These are phyloP conservation scores for Drosophila prosaltans DNA, from an alignment of 1,140 invertebrate species.

Conservation along the genomic window DNA sequence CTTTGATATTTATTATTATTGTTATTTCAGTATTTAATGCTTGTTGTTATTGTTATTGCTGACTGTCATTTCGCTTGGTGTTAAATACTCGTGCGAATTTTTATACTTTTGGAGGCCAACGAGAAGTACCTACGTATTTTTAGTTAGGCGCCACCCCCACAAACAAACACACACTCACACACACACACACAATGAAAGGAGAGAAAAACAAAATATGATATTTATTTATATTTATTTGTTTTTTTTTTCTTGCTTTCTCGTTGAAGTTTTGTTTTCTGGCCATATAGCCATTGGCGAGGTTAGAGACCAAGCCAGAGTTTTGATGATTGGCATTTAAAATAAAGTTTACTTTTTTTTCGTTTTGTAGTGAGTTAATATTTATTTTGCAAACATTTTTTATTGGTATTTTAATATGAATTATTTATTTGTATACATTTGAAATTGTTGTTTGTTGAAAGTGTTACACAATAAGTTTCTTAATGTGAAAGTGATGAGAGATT, in stretches of 20 bases:
- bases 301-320: conserved; percentile 13
- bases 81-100: conserved; percentile 79
- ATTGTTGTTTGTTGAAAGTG: not conserved
- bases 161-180: conserved; percentile 45
- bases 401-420: not conserved
- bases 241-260: conserved; percentile 72
- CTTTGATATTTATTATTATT: conserved; percentile 46
- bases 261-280: conserved; percentile 22
- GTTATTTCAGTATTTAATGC: conserved; percentile 47
- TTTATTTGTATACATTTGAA: not conserved
- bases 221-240: conserved; percentile 50
- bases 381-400: not conserved
- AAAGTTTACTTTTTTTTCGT: conserved; percentile 1
- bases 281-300: conserved; percentile 66
- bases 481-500: not conserved
- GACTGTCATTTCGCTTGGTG: conserved; percentile 49
- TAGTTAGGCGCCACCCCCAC: conserved; percentile 68
- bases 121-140: conserved; percentile 19
- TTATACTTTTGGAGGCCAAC: conserved; percentile 68
- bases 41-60: conserved; percentile 40
- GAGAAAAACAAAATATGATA: not conserved
- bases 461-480: not conserved
- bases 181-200: conserved; percentile 21
- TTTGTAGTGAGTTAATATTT: not conserved
- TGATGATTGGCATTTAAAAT: conserved; percentile 8